These are phyloP conservation scores for Scolopax rusticola DNA, from an alignment of 2,797 vertebrate species.

Conservation along the genomic window DNA sequence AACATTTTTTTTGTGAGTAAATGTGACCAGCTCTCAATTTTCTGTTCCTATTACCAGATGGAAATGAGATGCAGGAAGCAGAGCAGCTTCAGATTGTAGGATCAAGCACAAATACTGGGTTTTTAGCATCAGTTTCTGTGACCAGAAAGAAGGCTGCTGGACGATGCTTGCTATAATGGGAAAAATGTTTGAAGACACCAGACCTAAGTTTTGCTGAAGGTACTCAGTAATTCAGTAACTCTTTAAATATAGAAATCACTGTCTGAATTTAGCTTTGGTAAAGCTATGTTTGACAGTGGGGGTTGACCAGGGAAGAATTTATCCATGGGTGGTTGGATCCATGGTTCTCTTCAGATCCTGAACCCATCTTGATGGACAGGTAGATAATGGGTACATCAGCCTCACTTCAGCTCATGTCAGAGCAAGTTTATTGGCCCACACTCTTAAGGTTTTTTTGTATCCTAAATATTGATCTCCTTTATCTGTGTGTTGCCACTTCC, in stretches of 20 bases:
- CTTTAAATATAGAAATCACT: background rate
- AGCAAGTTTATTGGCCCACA: background rate
- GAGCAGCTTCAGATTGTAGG: background rate
- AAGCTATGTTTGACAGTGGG: background rate
- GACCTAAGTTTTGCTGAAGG: background rate
- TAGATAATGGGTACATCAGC: background rate
- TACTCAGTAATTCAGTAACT: background rate
- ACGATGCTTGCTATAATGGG: background rate
- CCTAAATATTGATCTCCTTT: slow-evolving; percentile 50
- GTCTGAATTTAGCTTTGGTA: background rate
- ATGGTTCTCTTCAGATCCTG: background rate
- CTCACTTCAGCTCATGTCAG: background rate
- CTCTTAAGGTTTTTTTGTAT: background rate
- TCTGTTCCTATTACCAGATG: background rate
- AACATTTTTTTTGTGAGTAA: background rate
- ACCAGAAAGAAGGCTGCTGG: background rate
- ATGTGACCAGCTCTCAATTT: background rate
- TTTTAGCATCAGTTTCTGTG: background rate
- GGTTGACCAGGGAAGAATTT: background rate
- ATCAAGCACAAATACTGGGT: background rate
- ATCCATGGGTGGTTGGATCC: background rate
- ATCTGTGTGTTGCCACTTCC: background rate
- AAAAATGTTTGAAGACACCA: background rate
- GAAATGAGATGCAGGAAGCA: background rate
- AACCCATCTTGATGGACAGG: background rate